A percentile compares a stretch with the other conserved stretches of the same genome.
Conservation (phyloP, 2,888 invertebrate genomes). For the Conistra vaccinii region DNA sequence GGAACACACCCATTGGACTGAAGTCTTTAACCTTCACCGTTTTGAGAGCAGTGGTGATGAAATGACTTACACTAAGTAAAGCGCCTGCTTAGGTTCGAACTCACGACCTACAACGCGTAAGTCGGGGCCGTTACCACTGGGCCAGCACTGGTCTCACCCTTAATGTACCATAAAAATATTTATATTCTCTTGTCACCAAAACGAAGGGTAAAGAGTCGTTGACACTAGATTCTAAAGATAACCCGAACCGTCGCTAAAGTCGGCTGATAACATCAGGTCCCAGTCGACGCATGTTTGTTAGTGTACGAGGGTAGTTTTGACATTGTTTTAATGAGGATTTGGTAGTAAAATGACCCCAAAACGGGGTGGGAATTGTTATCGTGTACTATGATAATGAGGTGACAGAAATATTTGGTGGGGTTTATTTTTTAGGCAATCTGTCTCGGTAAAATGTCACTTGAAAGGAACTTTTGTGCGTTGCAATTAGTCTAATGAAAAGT, state of each 20-base stretch:
- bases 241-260: slow-evolving; percentile 32
- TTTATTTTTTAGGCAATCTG: neutral
- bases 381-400: slow-evolving; percentile 6
- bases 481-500: neutral
- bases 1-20: neutral
- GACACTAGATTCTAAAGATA: slow-evolving; percentile 48
- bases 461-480: neutral
- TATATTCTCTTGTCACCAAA: slow-evolving; percentile 7
- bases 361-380: slow-evolving; percentile 10
- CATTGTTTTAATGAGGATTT: slow-evolving; percentile 45
- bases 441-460: neutral
- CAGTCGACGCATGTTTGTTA: slow-evolving; percentile 35
- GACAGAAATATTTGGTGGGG: neutral
- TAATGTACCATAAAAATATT: slow-evolving; percentile 3
- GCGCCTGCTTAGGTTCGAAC: too few species aligned
- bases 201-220: slow-evolving; percentile 27
- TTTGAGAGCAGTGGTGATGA: too few species aligned
- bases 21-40: neutral
- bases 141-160: too few species aligned
- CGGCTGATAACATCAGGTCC: slow-evolving; percentile 48
- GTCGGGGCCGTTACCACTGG: too few species aligned
- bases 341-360: slow-evolving; percentile 18
- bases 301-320: slow-evolving; percentile 33
- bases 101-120: too few species aligned
- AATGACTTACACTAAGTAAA: too few species aligned